Evolutionary conservation across 2,797 vertebrate genomes (phyloP).

Genomic region (Monodelphis domestica): DNA sequence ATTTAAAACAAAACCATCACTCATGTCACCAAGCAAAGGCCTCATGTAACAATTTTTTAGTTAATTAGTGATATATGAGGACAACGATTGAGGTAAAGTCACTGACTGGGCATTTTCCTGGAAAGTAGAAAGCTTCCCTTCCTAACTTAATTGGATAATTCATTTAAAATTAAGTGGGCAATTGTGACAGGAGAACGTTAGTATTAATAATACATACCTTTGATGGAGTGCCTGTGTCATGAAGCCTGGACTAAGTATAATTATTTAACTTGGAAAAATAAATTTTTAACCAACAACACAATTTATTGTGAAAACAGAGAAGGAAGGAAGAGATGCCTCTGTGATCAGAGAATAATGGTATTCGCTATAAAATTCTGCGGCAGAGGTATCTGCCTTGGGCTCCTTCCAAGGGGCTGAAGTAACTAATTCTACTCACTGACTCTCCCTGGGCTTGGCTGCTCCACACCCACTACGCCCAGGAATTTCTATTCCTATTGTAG

Average conservation of each 20-base stretch:
- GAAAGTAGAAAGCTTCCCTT: conserved; percentile 44
- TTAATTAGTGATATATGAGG: conserved; percentile 49
- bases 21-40: background rate
- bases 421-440: background rate
- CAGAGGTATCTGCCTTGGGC: background rate
- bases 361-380: background rate
- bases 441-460: background rate
- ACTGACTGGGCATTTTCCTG: conserved; percentile 26
- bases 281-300: conserved; percentile 36
- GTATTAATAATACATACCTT: background rate
- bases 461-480: background rate
- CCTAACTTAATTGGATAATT: conserved; percentile 61
- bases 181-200: conserved; percentile 5
- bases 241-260: conserved; percentile 21
- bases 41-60: background rate
- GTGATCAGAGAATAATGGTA: background rate
- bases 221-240: background rate
- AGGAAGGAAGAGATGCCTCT: background rate
- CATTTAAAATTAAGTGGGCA: conserved; percentile 48
- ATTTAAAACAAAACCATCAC: conserved; percentile 56
- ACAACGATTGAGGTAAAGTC: conserved; percentile 36
- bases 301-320: background rate
- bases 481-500: background rate
- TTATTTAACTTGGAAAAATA: conserved; percentile 44
- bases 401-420: background rate